phyloP scores from a whole-genome alignment of 1,140 invertebrate species.

The Marisa cornuarietis region DNA sequence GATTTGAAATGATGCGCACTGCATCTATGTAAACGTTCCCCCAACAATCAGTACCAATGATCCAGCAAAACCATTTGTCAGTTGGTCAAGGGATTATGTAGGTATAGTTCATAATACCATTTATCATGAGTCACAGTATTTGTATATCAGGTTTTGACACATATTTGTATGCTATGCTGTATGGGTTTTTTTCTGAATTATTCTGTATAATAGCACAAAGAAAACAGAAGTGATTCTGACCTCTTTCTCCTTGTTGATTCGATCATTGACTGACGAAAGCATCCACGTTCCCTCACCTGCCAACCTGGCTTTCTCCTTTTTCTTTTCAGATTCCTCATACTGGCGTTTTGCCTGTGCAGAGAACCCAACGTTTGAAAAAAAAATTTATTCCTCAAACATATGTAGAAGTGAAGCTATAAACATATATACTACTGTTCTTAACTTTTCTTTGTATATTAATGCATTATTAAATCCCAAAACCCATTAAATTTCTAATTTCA shows the following conservation, averaged over 20 bases:
- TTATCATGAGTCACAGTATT: background rate
- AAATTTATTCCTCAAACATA: background rate
- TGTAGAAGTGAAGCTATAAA: too few species aligned
- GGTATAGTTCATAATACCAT: background rate
- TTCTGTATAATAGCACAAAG: too few species aligned
- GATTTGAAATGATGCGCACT: too few species aligned
- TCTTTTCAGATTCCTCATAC: constrained; percentile 56
- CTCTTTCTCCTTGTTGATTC: constrained; percentile 52
- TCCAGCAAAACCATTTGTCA: background rate
- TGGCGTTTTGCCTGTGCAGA: constrained; percentile 56
- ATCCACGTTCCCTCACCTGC: constrained; percentile 62
- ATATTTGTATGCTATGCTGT: too few species aligned
- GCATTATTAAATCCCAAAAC: background rate
- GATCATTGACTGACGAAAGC: constrained; percentile 51
- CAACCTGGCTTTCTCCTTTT: constrained; percentile 48
- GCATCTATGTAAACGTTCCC: background rate
- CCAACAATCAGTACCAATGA: background rate
- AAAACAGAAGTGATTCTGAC: constrained; percentile 28
- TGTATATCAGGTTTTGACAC: too few species aligned
- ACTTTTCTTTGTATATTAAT: too few species aligned
- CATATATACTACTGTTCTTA: background rate
- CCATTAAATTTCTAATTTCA: background rate
- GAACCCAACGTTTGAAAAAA: background rate
- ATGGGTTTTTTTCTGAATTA: too few species aligned
- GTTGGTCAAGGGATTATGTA: background rate